Evolutionary conservation across 2,113 vertebrate species (phyloP), one percentile per base, ranked within the genome.

Genomic region (Centropristis striata): DNA sequence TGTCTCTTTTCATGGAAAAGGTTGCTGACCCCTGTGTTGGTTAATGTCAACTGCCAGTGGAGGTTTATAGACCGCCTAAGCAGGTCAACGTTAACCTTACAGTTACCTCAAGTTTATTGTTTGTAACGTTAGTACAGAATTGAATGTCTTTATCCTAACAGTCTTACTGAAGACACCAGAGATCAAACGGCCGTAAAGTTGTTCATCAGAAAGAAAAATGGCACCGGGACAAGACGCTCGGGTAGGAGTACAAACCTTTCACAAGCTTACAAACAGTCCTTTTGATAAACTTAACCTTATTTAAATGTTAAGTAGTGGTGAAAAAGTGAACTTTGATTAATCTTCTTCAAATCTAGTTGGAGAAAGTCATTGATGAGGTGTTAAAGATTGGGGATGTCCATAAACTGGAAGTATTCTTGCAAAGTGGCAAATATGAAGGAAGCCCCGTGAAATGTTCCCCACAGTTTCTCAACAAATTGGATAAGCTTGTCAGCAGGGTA

Each of bases 401-500:
- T 12, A 77, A 84, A 44, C 89, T 99, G 83, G 93, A 95, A 82
- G 49, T 71, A 4, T 96, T 97, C 83, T 77, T 98, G 81, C 91
- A 95, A 90, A 90, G 67, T 36, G 94, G 95, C 66, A 69, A 76
- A 67, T 64, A 53, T 88, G 93, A 94, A 77, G 87, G 80, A 18
- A 57, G 83, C 36, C 83, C 78, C 57, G 80, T 96, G 68, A 97
- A 95, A 91, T 98, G 96, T 83, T 97, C 96, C 76, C 95, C 95
- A 75, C 95, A 96, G 42, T 96, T 99, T 86, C 76, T 97, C 36
- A 92, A 81, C 84, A 99, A 98, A 90, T 65, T 99, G 88, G 96
- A 98, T 89, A 95, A 93, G 89, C 92, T 99, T 69, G 87, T 99
- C 3, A 93, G 86, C 84, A 94, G 58, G 96, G 98, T 99, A 94